A percentile compares a stretch with the other conserved stretches of the same genome.
Evolutionary conservation across 2,797 vertebrate species (phyloP).

Genomic region (Eremophila alpestris): DNA sequence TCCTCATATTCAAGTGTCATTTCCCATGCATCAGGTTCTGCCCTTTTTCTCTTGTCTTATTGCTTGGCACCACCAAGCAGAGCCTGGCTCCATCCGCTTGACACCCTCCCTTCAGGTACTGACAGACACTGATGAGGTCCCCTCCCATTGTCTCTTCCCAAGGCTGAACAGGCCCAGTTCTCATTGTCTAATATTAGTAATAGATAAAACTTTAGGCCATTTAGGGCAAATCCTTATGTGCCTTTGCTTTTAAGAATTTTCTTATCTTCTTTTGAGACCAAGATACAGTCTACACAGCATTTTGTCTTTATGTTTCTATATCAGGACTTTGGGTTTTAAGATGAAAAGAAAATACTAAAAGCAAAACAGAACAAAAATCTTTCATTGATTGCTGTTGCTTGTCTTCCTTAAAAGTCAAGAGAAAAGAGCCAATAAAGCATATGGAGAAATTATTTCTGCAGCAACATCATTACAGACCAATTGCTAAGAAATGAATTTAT

Average conservation of each 20-base stretch:
- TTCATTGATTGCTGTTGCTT: background rate
- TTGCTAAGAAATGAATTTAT: conserved; percentile 10
- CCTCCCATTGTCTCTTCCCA: background rate
- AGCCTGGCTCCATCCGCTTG: background rate
- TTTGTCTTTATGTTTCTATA: background rate
- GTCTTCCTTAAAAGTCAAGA: conserved; percentile 18
- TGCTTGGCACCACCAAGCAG: background rate
- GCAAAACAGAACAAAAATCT: background rate
- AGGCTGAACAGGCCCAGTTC: background rate
- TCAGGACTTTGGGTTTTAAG: background rate
- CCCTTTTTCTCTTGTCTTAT: fast-evolving
- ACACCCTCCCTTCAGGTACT: background rate
- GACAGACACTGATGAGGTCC: background rate
- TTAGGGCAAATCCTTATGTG: background rate
- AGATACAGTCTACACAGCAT: background rate
- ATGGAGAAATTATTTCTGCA: conserved; percentile 33
- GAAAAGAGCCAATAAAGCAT: background rate
- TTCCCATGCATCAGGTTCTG: background rate
- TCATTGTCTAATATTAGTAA: background rate
- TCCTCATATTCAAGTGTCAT: background rate
- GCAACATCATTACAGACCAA: conserved; percentile 35
- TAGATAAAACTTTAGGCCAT: background rate
- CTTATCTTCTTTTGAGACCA: background rate
- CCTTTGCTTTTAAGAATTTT: background rate
- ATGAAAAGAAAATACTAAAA: background rate